Percentiles rank a stretch among this genome's conserved stretches.
Conservation (phyloP, 2,113 vertebrate species). For the Scartelaos histophorus region DNA sequence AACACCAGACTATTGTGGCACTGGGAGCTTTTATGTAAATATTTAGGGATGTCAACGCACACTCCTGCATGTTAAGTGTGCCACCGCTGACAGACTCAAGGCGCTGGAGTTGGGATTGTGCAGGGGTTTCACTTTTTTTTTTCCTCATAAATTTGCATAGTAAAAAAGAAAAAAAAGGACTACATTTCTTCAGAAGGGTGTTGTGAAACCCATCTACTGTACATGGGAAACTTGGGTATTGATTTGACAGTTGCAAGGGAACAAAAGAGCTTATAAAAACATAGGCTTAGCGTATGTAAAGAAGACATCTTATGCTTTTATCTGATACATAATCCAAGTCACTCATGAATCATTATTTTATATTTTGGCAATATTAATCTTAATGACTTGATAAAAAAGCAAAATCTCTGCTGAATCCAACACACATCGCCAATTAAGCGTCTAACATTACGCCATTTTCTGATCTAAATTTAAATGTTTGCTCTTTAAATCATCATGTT, state of each 20-base stretch:
- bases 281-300: too few relatives aligned
- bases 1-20: constrained; percentile 28
- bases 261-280: not conserved
- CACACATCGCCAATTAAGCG: too few relatives aligned
- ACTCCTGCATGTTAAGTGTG: constrained; percentile 3
- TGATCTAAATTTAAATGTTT: too few relatives aligned
- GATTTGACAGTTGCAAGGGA: not conserved
- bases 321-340: too few relatives aligned
- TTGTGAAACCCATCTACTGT: not conserved
- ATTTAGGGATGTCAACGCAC: constrained; percentile 31
- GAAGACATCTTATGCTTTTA: too few relatives aligned
- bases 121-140: not conserved
- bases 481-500: too few relatives aligned
- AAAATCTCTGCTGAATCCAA: too few relatives aligned
- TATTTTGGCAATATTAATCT: too few relatives aligned
- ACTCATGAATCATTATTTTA: too few relatives aligned
- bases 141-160: not conserved
- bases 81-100: not conserved
- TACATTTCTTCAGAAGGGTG: not conserved
- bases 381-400: too few relatives aligned
- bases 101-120: not conserved
- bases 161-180: not conserved
- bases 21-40: constrained; percentile 24
- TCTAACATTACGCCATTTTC: too few relatives aligned
- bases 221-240: not conserved